These are phyloP conservation scores for Scartelaos histophorus DNA, from an alignment of 2,113 vertebrate species.

Conservation along the genomic window DNA sequence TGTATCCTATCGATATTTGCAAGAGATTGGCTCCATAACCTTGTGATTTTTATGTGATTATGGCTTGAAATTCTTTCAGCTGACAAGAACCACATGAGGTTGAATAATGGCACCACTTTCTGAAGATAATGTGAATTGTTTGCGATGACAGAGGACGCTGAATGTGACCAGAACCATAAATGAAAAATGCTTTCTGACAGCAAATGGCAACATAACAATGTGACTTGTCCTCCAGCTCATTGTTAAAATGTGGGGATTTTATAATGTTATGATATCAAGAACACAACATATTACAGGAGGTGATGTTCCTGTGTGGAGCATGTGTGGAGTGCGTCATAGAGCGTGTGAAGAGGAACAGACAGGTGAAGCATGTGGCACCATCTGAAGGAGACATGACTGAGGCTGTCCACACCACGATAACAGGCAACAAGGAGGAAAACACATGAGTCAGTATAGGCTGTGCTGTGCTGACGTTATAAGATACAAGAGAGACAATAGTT, in stretches of 20 bases:
- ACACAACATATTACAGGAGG: not conserved
- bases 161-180: not conserved
- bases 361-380: not conserved
- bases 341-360: conserved; percentile 8
- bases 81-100: not conserved
- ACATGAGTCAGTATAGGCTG: not conserved
- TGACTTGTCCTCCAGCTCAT: no score
- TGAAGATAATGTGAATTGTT: not conserved
- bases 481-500: not conserved
- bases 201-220: no score
- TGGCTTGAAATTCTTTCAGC: no score
- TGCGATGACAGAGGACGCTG: no score
- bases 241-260: not conserved
- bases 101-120: not conserved
- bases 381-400: not conserved
- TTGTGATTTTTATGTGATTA: no score
- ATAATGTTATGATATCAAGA: not conserved
- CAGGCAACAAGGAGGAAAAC: not conserved
- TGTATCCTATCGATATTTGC: no score
- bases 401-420: not conserved
- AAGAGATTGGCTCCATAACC: no score
- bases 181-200: no score
- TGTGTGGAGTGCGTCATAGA: conserved; percentile 31
- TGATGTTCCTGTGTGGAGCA: conserved; percentile 2
- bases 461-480: not conserved